Percentiles rank a stretch among this genome's conserved stretches.
Conservation (phyloP, 2,797 vertebrate species). For the Sebastes oblongus region DNA sequence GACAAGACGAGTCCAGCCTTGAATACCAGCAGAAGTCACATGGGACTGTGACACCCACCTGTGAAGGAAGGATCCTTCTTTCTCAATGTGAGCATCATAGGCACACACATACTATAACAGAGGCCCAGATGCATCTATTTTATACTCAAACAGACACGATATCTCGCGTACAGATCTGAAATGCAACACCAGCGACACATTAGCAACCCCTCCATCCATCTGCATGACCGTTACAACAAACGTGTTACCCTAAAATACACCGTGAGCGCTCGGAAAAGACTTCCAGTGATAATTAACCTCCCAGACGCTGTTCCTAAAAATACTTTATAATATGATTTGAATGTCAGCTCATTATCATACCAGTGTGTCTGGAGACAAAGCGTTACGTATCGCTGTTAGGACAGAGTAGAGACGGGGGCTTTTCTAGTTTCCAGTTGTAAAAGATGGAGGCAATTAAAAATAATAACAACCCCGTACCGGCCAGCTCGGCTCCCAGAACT, state of each 20-base stretch:
- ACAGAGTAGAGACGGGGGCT: neutral
- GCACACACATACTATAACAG: neutral
- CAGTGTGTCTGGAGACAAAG: constrained; percentile 9
- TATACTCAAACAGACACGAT: neutral
- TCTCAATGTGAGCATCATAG: constrained; percentile 19
- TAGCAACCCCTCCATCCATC: constrained; percentile 18
- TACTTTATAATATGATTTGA: constrained; percentile 23
- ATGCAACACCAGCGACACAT: constrained; percentile 34
- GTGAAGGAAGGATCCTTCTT: constrained; percentile 58
- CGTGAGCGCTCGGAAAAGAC: neutral
- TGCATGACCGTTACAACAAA: constrained; percentile 1
- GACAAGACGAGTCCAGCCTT: constrained; percentile 42
- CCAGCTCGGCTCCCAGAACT: neutral
- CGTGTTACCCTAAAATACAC: constrained; percentile 23
- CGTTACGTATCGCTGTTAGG: neutral
- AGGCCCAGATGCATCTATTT: neutral
- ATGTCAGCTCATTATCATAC: constrained; percentile 31
- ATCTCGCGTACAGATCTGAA: constrained; percentile 33
- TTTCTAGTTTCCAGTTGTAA: neutral
- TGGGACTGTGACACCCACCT: constrained; percentile 72
- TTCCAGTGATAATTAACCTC: neutral
- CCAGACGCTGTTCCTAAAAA: constrained; percentile 4
- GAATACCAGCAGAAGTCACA: constrained; percentile 73
- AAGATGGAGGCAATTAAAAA: constrained; percentile 18
- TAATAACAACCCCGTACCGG: neutral